Evolutionary conservation across 1,140 invertebrate genomes (phyloP), one percentile per base, ranked within the genome.

Genomic region (Polypedilum pembai): DNA sequence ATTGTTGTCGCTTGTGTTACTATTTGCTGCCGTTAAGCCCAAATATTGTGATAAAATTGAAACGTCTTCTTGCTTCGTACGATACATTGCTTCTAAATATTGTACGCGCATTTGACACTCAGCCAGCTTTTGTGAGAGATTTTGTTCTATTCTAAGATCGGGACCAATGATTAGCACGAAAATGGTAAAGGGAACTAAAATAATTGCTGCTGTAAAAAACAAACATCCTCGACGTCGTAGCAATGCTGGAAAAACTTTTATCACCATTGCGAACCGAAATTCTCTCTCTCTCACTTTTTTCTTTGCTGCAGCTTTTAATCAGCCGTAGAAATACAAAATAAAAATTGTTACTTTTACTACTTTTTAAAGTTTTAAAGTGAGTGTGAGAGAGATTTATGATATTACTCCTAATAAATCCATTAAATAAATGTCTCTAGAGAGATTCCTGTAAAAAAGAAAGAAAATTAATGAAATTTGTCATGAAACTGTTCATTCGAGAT

Each of bases 61-160:
- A 1, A 93, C 85, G 78, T 92, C 90, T 79, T 90, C 88, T 77
- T 91, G 87, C 4, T 90, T 79, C 0, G 89, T 86, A 12, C 87
- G 82, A 79, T 91, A 92, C 80, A 91, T 85, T 7, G 88, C 86
- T 77, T 92, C 90, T 21, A 92, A 82, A 77, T 90, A 90, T 77
- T 90, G 87, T 12, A 92, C 79, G 24, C 89, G 85, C 73, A 89
- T 87, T 75, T 90, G 88, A 77, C 92, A 85, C 76, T 91, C 90
- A 21, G 89, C 88, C 76, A 92, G 81, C 73, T 87, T 83, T 80
- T 89, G 86, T 72, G 89, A 87, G 78, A 92, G 81, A 75, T 87
- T 81, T 77, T 89, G 86, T 79, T 92, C 91, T 75, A 87, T 86
- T 75, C 84, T 87, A 78, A 88, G 74, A 78, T 82, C 81, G 76